Evolutionary conservation across 2,888 invertebrate genomes (phyloP).

Genomic region (Vanessa cardui): DNA sequence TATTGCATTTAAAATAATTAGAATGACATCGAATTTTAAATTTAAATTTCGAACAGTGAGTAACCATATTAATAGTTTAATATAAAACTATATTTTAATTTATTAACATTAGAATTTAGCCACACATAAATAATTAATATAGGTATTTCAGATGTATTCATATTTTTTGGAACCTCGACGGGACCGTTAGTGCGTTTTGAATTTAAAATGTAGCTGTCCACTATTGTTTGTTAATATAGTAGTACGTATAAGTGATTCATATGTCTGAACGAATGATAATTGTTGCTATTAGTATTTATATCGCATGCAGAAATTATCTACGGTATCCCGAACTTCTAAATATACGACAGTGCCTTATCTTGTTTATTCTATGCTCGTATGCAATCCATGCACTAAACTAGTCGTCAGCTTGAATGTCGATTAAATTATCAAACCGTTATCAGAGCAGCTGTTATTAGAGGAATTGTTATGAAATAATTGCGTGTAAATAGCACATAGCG

Average conservation of each 20-base stretch:
- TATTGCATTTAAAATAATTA: background rate
- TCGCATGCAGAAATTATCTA: constrained; percentile 20
- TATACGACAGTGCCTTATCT: background rate
- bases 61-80: no score
- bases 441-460: constrained; percentile 35
- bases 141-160: background rate
- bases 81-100: no score
- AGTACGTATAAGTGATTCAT: constrained; percentile 38
- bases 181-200: constrained; percentile 31
- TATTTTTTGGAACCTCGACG: constrained; percentile 18
- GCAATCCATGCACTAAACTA: constrained; percentile 27
- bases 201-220: constrained; percentile 28
- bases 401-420: constrained; percentile 19
- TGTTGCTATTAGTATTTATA: constrained; percentile 36
- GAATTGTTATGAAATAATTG: constrained; percentile 33
- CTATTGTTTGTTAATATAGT: constrained; percentile 38
- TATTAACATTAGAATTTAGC: background rate
- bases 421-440: constrained; percentile 37
- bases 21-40: no score
- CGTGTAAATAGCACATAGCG: constrained; percentile 23
- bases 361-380: constrained; percentile 14
- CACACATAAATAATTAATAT: background rate
- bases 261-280: constrained; percentile 36
- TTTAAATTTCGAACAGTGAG: no score
- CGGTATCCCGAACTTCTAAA: constrained; percentile 20